phyloP scores from a whole-genome alignment of 2,797 vertebrate genomes.

The Poeciliopsis turneri region DNA sequence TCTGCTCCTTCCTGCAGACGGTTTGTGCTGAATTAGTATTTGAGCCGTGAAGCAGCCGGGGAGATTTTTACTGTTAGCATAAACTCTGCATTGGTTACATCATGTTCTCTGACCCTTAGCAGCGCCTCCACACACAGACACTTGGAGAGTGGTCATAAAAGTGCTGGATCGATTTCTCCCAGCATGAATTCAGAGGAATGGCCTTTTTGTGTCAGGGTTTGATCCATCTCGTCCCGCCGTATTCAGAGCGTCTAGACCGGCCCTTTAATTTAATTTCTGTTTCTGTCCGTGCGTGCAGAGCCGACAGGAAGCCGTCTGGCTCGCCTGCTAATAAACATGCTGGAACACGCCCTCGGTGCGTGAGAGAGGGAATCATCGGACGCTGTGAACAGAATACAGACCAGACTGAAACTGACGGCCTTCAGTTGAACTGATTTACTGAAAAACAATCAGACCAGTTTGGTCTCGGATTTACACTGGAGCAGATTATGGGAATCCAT shows the following conservation, averaged over 20 bases:
- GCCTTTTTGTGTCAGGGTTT: background rate
- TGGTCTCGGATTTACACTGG: background rate
- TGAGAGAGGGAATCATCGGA: background rate
- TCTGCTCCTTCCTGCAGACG: background rate
- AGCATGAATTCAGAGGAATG: background rate
- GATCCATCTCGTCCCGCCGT: background rate
- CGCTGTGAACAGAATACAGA: slow-evolving; percentile 4
- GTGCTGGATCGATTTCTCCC: background rate
- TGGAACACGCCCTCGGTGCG: background rate
- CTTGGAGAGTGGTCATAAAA: background rate
- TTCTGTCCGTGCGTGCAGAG: background rate
- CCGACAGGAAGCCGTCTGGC: background rate
- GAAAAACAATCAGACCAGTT: background rate
- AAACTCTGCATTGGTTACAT: background rate
- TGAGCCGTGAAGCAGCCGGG: background rate
- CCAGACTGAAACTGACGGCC: background rate
- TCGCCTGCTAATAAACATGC: slow-evolving; percentile 1
- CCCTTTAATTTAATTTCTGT: slow-evolving; percentile 8
- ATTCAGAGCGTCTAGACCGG: slow-evolving; percentile 6
- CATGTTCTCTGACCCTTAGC: slow-evolving; percentile 7
- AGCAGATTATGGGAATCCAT: no score
- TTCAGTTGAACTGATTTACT: background rate
- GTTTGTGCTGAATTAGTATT: background rate
- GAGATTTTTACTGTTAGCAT: background rate
- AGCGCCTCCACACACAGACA: background rate